A percentile compares a stretch with the other conserved stretches of the same genome.
phyloP scores from a whole-genome alignment of 1,140 invertebrate species.

The Colletes gigas region DNA sequence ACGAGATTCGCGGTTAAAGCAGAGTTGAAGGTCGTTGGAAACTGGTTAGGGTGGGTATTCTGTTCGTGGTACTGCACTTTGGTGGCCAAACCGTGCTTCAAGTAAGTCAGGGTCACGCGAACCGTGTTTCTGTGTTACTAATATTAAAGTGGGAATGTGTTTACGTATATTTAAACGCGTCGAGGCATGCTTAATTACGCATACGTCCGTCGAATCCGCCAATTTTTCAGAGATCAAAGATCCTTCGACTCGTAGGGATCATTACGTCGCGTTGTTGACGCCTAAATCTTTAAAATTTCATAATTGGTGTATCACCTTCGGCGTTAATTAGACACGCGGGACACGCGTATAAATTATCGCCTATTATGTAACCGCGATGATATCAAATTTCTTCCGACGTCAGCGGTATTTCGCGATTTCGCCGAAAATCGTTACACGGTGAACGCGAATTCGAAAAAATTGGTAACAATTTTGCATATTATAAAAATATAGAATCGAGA shows the following conservation, averaged over 20 bases:
- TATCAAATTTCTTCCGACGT: constrained; percentile 2
- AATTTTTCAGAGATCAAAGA: constrained; percentile 9
- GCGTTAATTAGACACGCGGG: not conserved
- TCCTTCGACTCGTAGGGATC: not conserved
- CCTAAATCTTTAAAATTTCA: not conserved
- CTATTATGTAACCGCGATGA: not conserved
- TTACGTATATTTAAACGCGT: constrained; percentile 17
- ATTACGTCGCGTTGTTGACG: no score
- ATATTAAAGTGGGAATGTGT: constrained; percentile 38
- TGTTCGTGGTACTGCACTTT: constrained; percentile 32
- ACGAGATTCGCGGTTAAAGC: constrained; percentile 39
- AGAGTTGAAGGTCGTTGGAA: constrained; percentile 43
- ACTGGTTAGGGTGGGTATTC: constrained; percentile 50
- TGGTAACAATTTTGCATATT: no score
- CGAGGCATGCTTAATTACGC: constrained; percentile 22
- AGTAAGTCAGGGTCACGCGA: constrained; percentile 45
- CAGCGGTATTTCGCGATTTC: not conserved
- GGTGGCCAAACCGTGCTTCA: constrained; percentile 45
- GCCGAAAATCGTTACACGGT: not conserved
- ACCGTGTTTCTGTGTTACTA: constrained; percentile 45
- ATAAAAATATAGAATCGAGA: no score
- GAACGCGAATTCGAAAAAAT: not conserved
- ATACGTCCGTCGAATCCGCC: not conserved
- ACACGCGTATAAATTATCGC: not conserved
- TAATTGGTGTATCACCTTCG: not conserved